phyloP scores from a whole-genome alignment of 1,140 invertebrate species.

The Macrobrachium nipponense region DNA sequence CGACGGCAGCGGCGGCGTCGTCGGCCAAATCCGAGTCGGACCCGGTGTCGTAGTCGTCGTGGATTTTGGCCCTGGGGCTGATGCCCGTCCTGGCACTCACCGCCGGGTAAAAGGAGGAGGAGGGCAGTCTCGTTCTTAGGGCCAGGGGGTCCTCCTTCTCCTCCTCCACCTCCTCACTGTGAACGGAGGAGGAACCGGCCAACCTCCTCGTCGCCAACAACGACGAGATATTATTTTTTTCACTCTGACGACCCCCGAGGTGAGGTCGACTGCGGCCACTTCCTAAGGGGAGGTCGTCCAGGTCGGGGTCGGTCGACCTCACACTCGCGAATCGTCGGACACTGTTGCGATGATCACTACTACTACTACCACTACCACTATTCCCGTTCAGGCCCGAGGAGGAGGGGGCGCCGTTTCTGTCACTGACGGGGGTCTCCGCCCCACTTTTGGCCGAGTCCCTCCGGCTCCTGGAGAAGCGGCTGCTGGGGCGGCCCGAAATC shows the following conservation, averaged over 20 bases:
- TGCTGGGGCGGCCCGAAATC: neutral
- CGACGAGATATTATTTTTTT: too few relatives aligned
- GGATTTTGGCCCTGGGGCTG: constrained; percentile 28
- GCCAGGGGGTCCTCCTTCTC: neutral
- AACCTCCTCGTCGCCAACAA: neutral
- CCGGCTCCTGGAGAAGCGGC: constrained; percentile 16
- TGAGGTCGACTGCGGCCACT: too few relatives aligned
- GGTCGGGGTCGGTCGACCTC: too few relatives aligned
- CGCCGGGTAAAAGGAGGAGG: neutral
- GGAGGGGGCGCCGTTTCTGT: too few relatives aligned
- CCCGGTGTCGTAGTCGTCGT: constrained; percentile 47
- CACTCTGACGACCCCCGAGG: too few relatives aligned
- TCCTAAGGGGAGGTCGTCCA: too few relatives aligned
- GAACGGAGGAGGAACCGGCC: neutral
- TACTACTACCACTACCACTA: too few relatives aligned
- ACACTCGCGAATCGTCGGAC: too few relatives aligned
- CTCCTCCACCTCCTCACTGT: too few relatives aligned
- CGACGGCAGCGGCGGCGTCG: constrained; percentile 2
- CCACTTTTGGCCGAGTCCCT: neutral
- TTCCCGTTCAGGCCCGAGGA: too few relatives aligned
- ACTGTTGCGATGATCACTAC: too few relatives aligned
- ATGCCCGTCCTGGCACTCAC: constrained; percentile 32
- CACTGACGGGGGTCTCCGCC: neutral
- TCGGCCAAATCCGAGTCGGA: constrained; percentile 51
- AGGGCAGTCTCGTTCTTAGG: neutral